These are phyloP conservation scores for Galagoides demidoff DNA, from an alignment of 2,797 vertebrate species.

Conservation along the genomic window DNA sequence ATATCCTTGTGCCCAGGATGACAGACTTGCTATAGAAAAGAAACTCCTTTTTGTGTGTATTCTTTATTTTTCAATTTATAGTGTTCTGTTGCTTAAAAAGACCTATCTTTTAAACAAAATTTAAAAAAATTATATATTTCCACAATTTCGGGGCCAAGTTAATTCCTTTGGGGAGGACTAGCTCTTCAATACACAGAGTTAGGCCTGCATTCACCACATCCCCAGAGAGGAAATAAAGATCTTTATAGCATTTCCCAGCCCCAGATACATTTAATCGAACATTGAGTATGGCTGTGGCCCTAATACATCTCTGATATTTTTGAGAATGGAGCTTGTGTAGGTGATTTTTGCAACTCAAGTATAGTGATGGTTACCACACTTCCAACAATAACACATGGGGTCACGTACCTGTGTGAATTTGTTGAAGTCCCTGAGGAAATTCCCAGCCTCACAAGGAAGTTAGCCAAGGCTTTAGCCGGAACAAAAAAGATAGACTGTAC, in stretches of 20 bases:
- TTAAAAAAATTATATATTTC: not conserved
- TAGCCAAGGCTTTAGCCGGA: not conserved
- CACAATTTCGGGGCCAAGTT: not conserved
- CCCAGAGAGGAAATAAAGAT: not conserved
- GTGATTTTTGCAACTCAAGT: not conserved
- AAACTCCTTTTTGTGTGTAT: not conserved
- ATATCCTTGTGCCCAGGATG: not conserved
- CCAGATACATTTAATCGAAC: not conserved
- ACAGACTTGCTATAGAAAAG: not conserved
- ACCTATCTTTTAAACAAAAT: not conserved
- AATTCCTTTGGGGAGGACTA: not conserved
- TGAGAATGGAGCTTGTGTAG: not conserved
- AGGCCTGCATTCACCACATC: not conserved
- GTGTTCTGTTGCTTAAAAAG: not conserved
- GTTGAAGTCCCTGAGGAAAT: constrained; percentile 31
- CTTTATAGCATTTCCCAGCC: not conserved
- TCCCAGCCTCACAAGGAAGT: not conserved
- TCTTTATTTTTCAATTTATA: constrained; percentile 1
- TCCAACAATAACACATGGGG: not conserved
- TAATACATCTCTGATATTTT: not conserved
- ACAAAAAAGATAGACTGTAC: not conserved
- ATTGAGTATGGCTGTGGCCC: not conserved
- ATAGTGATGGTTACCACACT: not conserved
- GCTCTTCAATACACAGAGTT: not conserved
- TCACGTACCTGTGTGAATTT: not conserved